Evolutionary conservation across 2,888 invertebrate genomes (phyloP), one percentile per base, ranked within the genome.

Genomic region (Aricia artaxerxes): DNA sequence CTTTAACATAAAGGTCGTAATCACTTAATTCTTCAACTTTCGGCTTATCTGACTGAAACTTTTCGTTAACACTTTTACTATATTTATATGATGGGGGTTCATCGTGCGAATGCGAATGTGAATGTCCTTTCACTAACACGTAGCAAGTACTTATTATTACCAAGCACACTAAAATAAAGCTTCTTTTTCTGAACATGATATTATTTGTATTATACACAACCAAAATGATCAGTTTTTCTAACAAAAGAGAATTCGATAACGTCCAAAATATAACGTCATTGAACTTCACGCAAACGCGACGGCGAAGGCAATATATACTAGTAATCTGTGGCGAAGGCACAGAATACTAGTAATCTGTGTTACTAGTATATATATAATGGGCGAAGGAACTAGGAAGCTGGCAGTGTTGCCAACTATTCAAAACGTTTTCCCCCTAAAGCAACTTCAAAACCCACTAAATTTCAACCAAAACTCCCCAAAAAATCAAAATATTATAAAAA

Each of bases 41-140:
- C 86, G 96, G 93, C 87, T 95, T 94, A 16, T 57, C 57, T 57
- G 57, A 57, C 16, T 57, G 57, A 75, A 83, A 79, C 53, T 91
- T 88, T 86, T 90, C 90, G 84, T 94, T 94, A 76, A 92, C 98
- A 88, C 95, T 94, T 89, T 95, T 95, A 0, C 98, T 97, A 91
- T 98, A 99, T 92, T 98, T 98, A 88, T 96, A 98, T 78, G 97
- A 95, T 35, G 98, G 96, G 78, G 96, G 91, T 85, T 96, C 96
- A 82, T 95, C 94, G 82, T 95, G 91, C 38, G 92, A 90, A 87
- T 95, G 95, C n/a, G 95, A 95, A 84, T 93, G 93, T 61, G 78
- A 78, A 82, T 94, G 94, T 83, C 94, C 94, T 79, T 13, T 57
- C 76, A 76, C 76, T 76, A 53, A 53, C 35, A 76, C 76, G 57